A percentile compares a stretch with the other conserved stretches of the same genome.
These are phyloP conservation scores for Caenorhabditis imperialis DNA, from an alignment of 2,888 invertebrate genomes.

Conservation along the genomic window DNA sequence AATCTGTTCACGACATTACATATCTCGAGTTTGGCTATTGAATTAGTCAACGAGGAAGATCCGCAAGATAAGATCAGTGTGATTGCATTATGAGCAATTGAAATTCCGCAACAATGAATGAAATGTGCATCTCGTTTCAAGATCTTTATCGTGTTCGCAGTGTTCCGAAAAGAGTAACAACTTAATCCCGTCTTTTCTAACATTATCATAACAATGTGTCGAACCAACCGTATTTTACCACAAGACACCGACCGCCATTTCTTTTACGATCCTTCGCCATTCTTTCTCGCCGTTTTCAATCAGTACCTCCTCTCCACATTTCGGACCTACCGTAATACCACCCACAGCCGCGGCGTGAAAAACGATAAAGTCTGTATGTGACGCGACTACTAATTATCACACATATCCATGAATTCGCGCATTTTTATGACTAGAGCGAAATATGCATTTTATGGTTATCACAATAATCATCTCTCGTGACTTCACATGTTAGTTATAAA, in stretches of 20 bases:
- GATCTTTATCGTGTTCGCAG: too few species aligned
- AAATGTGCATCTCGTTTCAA: too few species aligned
- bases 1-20: too few species aligned
- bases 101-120: too few species aligned
- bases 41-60: too few species aligned
- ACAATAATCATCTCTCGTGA: too few species aligned
- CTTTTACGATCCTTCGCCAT: slow-evolving; percentile 27
- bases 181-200: slow-evolving; percentile 2
- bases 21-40: too few species aligned
- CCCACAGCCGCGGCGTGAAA: background rate
- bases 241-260: slow-evolving; percentile 10
- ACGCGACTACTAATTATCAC: slow-evolving; percentile 21
- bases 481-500: too few species aligned
- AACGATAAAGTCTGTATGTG: slow-evolving; percentile 9
- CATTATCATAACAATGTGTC: slow-evolving; percentile 49
- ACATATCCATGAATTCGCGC: background rate
- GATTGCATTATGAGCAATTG: too few species aligned
- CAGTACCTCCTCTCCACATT: too few species aligned
- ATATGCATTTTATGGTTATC: slow-evolving; percentile 14
- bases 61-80: too few species aligned
- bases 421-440: slow-evolving; percentile 19
- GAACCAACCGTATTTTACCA: slow-evolving; percentile 48
- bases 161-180: too few species aligned
- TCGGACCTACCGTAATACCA: slow-evolving; percentile 18
- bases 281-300: slow-evolving; percentile 1